Base-by-base conservation (phyloP, 2,888 invertebrate genomes). In the Magallana nippona region DNA sequence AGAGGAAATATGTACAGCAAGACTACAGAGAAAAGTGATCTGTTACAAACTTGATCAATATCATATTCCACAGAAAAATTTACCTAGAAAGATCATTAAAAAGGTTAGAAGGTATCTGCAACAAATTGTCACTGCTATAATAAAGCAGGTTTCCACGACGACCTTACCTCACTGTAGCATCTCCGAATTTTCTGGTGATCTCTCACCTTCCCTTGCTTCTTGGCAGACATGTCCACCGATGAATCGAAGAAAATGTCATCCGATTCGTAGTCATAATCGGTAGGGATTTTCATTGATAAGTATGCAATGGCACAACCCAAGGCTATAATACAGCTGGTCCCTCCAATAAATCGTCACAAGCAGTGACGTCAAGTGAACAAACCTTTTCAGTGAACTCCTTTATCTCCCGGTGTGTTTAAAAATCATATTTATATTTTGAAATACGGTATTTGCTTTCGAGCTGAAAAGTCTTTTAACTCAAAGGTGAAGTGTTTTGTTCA, bases 131-230 rank as follows among this genome's bases (percentile, higher is more conserved):
- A 19, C 55, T 44, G 44, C 44, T 44, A 44, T 44, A 55, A 55
- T 55, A 44, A 55, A 10, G 15, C 15, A 27, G 13, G 27, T 71
- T 60, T 71, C 71, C 27, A 27, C 19, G 32, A 15, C 0, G 27
- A 71, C 55, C 79, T 79, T 60, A 82, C 82, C 82, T 82, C 82
- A 27, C 82, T 82, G 56, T 55, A 71, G 71, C 82, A 82, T 55
- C 82, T 27, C 19, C 82, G 63, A 60, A 82, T 82, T 44, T 56
- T 62, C 55, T 82, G 82, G 71, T 82, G 82, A 32, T 82, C 60
- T 17, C 60, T 44, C 44, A 55, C 27, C 44, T 27, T 60, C 81
- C 58, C 81, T 19, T 60, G 27, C 27, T 55, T 79, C 27, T 79
- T 79, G 22, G 55, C 13, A 19, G 57, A 27, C 57, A 57, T 58